Conservation (phyloP, 2,113 vertebrate species). For the Istiophorus platypterus region DNA sequence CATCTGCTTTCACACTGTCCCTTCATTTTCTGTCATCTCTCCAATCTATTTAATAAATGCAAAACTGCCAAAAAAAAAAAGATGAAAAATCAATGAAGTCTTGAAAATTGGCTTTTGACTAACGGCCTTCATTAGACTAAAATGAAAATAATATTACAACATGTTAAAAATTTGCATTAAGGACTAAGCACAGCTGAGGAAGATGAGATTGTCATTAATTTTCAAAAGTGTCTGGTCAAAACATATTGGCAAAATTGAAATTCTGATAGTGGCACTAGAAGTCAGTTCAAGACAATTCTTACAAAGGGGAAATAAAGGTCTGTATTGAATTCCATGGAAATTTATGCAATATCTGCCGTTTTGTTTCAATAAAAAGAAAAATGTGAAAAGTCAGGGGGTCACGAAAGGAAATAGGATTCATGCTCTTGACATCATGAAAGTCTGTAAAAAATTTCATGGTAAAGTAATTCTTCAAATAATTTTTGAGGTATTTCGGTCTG, state of each 20-base stretch:
- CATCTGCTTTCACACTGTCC: background rate
- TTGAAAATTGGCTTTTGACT: background rate
- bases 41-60: background rate
- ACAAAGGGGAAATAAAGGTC: background rate
- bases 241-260: background rate
- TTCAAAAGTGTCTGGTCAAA: background rate
- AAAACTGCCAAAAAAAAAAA: background rate
- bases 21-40: background rate
- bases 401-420: background rate
- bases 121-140: background rate
- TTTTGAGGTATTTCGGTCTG: background rate
- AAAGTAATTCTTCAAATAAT: background rate
- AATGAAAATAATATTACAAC: background rate
- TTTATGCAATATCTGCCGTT: background rate
- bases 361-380: background rate
- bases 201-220: background rate
- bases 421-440: background rate
- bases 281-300: background rate
- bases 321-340: background rate
- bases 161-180: background rate
- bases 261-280: background rate
- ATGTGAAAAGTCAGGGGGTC: background rate
- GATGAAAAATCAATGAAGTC: background rate
- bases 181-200: background rate
- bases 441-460: background rate